Conservation (phyloP, 2,797 vertebrate species). For the Crypturellus tataupa region DNA sequence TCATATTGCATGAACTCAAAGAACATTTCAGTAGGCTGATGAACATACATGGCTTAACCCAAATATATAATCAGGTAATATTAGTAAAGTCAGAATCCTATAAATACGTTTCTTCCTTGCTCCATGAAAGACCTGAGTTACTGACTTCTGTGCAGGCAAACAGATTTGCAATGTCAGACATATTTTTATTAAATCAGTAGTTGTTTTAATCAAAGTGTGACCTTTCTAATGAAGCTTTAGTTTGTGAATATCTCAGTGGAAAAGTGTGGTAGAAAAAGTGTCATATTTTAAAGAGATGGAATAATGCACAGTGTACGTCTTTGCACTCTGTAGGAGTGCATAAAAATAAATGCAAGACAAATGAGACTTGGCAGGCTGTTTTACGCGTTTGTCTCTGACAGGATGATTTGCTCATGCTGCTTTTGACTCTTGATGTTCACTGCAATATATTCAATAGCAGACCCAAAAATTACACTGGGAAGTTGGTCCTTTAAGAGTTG, state of each 20-base stretch:
- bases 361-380: neutral
- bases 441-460: neutral
- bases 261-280: neutral
- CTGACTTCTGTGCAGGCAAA: neutral
- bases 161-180: neutral
- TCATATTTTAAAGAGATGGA: neutral
- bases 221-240: neutral
- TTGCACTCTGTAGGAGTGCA: neutral
- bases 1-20: neutral
- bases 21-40: neutral
- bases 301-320: neutral
- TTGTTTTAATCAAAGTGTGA: neutral
- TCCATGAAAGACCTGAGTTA: neutral
- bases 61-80: neutral
- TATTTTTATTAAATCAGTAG: neutral
- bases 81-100: neutral
- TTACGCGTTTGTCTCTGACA: neutral
- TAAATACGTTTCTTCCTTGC: neutral
- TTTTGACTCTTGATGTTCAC: neutral
- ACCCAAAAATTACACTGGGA: neutral
- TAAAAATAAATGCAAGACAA: slow-evolving; percentile 2
- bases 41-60: neutral
- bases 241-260: neutral
- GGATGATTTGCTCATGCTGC: neutral
- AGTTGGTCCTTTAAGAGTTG: neutral